Evolutionary conservation across 2,113 vertebrate species (phyloP).

Genomic region (Agelaius phoeniceus): DNA sequence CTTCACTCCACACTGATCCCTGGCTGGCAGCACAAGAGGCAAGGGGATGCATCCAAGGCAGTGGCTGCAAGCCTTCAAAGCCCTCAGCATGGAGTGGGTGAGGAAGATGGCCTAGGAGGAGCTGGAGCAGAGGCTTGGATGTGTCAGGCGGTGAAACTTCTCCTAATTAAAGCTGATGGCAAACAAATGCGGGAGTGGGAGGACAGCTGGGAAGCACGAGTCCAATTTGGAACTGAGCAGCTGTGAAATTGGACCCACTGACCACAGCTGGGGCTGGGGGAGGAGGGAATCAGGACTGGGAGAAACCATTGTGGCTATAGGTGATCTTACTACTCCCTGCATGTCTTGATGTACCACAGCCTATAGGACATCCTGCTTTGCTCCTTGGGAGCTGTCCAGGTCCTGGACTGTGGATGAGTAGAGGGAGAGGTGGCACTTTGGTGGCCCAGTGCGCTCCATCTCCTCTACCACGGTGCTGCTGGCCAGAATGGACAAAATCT

Average conservation of each 20-base stretch:
- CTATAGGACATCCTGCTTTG: accelerated
- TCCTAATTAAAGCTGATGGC: conserved; percentile 73
- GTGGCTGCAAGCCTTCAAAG: background rate
- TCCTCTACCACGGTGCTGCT: background rate
- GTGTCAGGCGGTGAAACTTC: conserved; percentile 48
- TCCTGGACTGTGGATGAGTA: background rate
- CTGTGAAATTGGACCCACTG: conserved; percentile 71
- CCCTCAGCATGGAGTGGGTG: background rate
- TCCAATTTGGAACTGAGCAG: conserved; percentile 64
- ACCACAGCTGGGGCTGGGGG: conserved; percentile 68
- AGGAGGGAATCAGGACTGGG: background rate
- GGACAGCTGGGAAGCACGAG: conserved; percentile 58
- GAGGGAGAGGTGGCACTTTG: background rate
- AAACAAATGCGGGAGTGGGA: conserved; percentile 45
- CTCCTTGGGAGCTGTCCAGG: background rate
- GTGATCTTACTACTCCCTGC: background rate
- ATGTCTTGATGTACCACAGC: accelerated
- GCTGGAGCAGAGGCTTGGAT: background rate
- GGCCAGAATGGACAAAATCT: background rate
- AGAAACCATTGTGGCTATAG: accelerated
- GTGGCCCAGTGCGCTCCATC: background rate
- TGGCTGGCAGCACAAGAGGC: background rate
- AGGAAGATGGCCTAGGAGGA: conserved; percentile 15
- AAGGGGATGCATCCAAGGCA: background rate
- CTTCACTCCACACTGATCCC: background rate